These are phyloP conservation scores for Xestia xanthographa DNA, from an alignment of 2,888 invertebrate species.

Conservation along the genomic window DNA sequence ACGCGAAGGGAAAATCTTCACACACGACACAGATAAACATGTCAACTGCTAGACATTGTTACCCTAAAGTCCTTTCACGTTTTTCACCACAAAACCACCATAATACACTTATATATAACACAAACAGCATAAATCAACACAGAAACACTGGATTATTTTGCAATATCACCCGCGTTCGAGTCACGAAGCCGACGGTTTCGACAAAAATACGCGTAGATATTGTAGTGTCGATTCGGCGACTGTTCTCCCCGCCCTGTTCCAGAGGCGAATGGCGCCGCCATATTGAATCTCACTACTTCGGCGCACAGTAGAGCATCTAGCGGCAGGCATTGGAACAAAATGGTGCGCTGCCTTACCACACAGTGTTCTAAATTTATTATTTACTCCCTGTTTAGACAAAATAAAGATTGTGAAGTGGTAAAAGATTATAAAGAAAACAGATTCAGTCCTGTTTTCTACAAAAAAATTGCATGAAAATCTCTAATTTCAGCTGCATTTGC, in stretches of 20 bases:
- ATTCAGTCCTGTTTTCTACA: background rate
- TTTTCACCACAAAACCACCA: constrained; percentile 87
- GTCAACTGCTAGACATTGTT: constrained; percentile 91
- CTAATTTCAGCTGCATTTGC: background rate
- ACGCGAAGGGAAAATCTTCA: constrained; percentile 91
- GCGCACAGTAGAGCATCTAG: constrained; percentile 83
- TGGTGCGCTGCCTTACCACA: constrained; percentile 53
- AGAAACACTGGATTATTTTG: constrained; percentile 86
- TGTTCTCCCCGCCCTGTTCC: constrained; percentile 90
- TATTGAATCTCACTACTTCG: constrained; percentile 85
- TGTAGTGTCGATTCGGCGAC: constrained; percentile 87
- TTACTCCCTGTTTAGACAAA: constrained; percentile 14
- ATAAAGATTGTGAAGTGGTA: background rate
- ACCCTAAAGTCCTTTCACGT: constrained; percentile 89
- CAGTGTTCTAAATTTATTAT: constrained; percentile 26
- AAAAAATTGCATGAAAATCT: background rate
- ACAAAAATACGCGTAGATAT: constrained; percentile 89
- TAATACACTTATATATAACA: constrained; percentile 86
- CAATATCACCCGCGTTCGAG: constrained; percentile 89
- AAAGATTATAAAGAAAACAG: background rate
- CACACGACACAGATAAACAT: constrained; percentile 91
- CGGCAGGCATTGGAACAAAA: constrained; percentile 76
- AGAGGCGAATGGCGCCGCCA: constrained; percentile 89
- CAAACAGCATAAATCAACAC: constrained; percentile 85
- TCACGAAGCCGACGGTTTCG: constrained; percentile 87